These are phyloP conservation scores for Asbolus verrucosus DNA, from an alignment of 1,140 invertebrate species.

Conservation along the genomic window DNA sequence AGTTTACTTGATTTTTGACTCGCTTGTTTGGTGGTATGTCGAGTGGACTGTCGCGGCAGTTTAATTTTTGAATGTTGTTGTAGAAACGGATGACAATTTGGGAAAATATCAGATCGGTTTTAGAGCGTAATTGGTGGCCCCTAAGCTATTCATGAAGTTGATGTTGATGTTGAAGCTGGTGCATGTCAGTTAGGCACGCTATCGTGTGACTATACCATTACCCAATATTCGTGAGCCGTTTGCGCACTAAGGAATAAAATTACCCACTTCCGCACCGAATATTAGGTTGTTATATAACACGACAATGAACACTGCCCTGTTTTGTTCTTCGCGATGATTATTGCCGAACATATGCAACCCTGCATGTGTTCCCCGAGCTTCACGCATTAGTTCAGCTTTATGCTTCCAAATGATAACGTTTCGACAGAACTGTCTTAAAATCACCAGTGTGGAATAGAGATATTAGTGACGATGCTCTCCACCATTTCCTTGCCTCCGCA, in stretches of 20 bases:
- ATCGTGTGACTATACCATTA: conserved; percentile 46
- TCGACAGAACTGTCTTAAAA: conserved; percentile 44
- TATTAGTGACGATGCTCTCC: conserved; percentile 44
- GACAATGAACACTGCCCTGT: conserved; percentile 39
- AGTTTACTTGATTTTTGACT: conserved; percentile 1
- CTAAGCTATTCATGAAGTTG: conserved; percentile 30
- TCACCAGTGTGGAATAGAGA: conserved; percentile 44
- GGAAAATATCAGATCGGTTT: conserved; percentile 31
- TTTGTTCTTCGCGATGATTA: conserved; percentile 37
- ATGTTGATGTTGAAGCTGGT: conserved; percentile 41
- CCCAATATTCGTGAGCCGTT: conserved; percentile 46
- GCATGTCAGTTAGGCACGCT: conserved; percentile 42
- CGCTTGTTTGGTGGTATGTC: background rate
- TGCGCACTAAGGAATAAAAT: conserved; percentile 46
- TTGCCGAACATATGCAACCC: conserved; percentile 26
- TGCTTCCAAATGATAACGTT: conserved; percentile 37
- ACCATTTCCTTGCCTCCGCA: conserved; percentile 37
- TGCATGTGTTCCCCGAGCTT: conserved; percentile 31
- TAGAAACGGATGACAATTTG: conserved; percentile 24
- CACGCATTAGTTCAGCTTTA: conserved; percentile 33
- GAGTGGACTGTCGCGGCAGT: background rate
- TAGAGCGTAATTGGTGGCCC: conserved; percentile 36
- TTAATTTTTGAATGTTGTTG: conserved; percentile 28
- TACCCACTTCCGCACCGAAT: conserved; percentile 45
- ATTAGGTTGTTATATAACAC: conserved; percentile 44